Base-by-base conservation (phyloP, 2,113 vertebrate genomes). In the Motacilla alba region DNA sequence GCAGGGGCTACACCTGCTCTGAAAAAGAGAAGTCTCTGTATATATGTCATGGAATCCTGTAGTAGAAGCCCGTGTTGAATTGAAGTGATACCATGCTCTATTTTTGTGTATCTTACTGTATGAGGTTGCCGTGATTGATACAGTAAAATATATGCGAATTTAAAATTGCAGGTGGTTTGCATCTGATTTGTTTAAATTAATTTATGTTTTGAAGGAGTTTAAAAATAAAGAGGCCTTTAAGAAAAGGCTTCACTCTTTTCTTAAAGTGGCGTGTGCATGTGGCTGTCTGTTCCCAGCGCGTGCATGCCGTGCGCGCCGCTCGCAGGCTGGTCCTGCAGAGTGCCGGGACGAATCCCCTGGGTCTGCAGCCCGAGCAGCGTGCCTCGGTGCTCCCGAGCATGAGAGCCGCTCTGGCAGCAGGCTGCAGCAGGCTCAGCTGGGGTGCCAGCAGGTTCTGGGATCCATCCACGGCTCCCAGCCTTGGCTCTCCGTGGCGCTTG, bases 141-240 rank as follows among this genome's bases (percentile, higher is more conserved):
- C 91, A 94, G 97, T 96, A 97, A 96, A 98, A 97, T 97, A 96
- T 97, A 97, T 98, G 93, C 96, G 95, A 97, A 97, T 98, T 97
- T 96, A 98, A 98, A 97, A 97, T 84, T 84, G 96, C 97, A 97
- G 91, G 81, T 97, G 97, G 64, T 98, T 97, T 97, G 97, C 96
- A 97, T 98, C 97, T 97, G 96, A 92, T 98, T 98, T 98, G 96
- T 95, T 93, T 80, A 96, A 97, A 92, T 96, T 95, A 97, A 96
- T 95, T 85, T 95, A 87, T 94, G 87, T 92, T 93, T 97, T 83
- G 93, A 91, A 96, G 94, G 90, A 96, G 81, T 91, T 88, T 39
- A 90, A 95, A 95, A 95, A 96, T 95, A 97, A 97, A 97, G 92
- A 97, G 95, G 94, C 95, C 91, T 95, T 94, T 94, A 92, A 94